Evolutionary conservation across 2,888 invertebrate genomes (phyloP), one percentile per base, ranked within the genome.

Genomic region (Liposcelis brunnea): DNA sequence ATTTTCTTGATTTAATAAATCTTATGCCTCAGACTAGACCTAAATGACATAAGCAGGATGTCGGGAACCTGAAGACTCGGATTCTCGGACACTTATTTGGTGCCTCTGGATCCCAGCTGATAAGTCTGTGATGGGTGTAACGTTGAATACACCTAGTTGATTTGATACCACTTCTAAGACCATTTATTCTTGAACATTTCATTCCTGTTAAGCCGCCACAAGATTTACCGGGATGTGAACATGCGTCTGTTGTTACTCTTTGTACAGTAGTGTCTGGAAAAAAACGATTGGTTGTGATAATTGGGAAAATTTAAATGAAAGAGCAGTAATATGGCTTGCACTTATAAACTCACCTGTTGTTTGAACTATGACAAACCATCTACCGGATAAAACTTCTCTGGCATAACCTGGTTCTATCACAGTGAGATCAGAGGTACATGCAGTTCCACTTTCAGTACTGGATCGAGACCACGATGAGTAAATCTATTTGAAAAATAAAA

Each of bases 301-400:
- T 8, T 8, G 15, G 12, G 14, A 16, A 36, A 16, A 2, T 34
- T 12, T 11, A 10, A 12, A 40, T 16, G 10, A 15, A 12, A 32
- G 32, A 32, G n/a, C 32, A n/a, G n/a, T 32, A 32, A 32, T 32
- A 10, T 32, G n/a, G 10, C 32, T 14, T 37, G 12, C 37, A 11
- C 14, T 11, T 12, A 32, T 32, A 32, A 35, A 40, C 40, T 18
- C 16, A 40, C 40, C 40, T 19, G 21, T 7, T 11, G 54, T 55
- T 43, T 58, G 58, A 18, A 58, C 48, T 31, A 58, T 53, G 12
- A 58, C 54, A 15, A 53, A 52, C 56, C 57, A 58, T 18, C 54
- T 53, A 2, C 56, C 56, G 14, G 36, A 37, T 16, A 46, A 46
- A n/a, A 51, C 49, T 37, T 58, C 58, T 32, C 54, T 48, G 7